These are phyloP conservation scores for Aurelia aurita DNA, from an alignment of 30 jellyfish, hydroid and myxozoan species.

Conservation along the genomic window DNA sequence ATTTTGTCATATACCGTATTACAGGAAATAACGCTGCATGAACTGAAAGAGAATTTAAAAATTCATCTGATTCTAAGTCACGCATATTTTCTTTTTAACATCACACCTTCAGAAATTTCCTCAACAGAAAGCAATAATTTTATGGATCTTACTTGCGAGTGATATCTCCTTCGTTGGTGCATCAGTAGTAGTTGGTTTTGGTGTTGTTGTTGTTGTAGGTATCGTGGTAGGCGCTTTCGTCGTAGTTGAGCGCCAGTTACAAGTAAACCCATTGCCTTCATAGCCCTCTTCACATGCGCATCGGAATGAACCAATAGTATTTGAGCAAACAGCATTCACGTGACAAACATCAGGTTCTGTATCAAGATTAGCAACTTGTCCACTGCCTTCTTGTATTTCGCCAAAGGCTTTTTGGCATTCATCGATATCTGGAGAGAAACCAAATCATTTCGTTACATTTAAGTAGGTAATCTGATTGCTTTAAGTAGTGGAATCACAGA, in stretches of 20 bases:
- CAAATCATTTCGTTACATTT: not conserved
- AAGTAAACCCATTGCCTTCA: constrained; percentile 77
- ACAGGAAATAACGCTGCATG: no score
- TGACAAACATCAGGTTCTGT: constrained; percentile 92
- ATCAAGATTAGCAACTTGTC: constrained; percentile 54
- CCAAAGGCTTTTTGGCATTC: constrained; percentile 71
- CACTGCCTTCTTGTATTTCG: constrained; percentile 72
- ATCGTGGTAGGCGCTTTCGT: constrained; percentile 72
- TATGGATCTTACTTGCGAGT: no score
- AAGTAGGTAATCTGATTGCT: no score
- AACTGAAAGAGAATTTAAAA: no score
- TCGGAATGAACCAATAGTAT: constrained; percentile 89
- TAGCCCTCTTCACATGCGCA: constrained; percentile 96
- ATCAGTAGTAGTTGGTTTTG: not conserved
- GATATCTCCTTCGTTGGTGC: no score
- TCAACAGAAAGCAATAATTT: no score
- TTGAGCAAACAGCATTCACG: constrained; percentile 91
- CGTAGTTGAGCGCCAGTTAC: constrained; percentile 86
- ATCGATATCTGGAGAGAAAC: constrained; percentile 73
- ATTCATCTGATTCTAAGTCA: no score
- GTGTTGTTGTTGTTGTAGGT: constrained; percentile 9
- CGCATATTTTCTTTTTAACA: no score
- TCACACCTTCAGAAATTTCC: no score
- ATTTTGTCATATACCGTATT: no score
- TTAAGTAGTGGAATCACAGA: no score